A percentile compares a stretch with the other conserved stretches of the same genome.
Conservation (phyloP, 1,140 invertebrate species). For the Aphelenchoides fujianensis region DNA sequence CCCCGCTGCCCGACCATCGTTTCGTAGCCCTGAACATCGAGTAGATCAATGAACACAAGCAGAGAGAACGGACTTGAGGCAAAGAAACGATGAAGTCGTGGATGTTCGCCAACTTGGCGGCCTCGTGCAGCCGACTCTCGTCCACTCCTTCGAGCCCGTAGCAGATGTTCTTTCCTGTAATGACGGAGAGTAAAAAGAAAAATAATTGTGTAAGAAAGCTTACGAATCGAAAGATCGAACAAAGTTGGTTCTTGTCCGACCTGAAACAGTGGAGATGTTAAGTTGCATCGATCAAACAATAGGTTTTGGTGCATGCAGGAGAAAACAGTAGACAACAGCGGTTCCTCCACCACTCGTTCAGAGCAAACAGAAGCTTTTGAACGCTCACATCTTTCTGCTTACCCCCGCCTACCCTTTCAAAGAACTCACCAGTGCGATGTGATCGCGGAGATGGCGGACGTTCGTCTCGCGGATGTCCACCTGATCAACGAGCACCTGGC, state of each 20-base stretch:
- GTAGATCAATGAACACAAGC: neutral
- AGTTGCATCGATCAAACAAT: too few species aligned
- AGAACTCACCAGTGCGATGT: constrained; percentile 76
- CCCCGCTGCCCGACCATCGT: constrained; percentile 9
- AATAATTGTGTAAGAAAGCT: neutral
- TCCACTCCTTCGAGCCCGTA: constrained; percentile 50
- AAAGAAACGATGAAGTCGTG: constrained; percentile 72
- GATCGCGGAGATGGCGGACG: constrained; percentile 66
- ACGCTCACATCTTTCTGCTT: too few species aligned
- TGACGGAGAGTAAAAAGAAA: constrained; percentile 60
- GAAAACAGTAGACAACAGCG: too few species aligned
- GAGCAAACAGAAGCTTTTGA: too few species aligned
- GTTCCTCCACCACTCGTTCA: too few species aligned
- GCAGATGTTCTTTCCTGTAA: constrained; percentile 66
- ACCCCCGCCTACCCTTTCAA: too few species aligned
- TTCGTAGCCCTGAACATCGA: neutral
- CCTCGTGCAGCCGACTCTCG: constrained; percentile 63
- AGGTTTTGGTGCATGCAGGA: too few species aligned
- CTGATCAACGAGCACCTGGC: constrained; percentile 50
- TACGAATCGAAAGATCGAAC: constrained; percentile 66
- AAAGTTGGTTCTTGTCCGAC: constrained; percentile 75
- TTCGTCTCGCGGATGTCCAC: constrained; percentile 42
- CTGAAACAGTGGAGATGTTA: too few species aligned
- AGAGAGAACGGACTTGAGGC: constrained; percentile 66
- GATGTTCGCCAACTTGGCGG: constrained; percentile 73